Percentiles rank a stretch among this genome's conserved stretches.
Evolutionary conservation across 1,140 invertebrate genomes (phyloP).

Genomic region (Eumeta japonica): DNA sequence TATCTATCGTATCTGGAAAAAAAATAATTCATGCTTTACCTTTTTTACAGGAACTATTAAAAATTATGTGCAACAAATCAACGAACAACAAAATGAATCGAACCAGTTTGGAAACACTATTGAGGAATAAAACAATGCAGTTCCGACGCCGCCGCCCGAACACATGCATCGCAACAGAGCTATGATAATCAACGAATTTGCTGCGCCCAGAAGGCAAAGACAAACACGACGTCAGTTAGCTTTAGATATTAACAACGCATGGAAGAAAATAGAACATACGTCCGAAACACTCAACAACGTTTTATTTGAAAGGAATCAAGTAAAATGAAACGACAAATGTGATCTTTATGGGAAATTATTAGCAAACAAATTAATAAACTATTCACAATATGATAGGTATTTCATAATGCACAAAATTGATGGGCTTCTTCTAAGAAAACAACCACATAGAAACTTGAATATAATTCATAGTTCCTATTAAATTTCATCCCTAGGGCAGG

Average conservation of each 20-base stretch:
- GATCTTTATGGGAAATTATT: slow-evolving; percentile 16
- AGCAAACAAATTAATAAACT: slow-evolving; percentile 19
- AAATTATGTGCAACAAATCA: slow-evolving; percentile 3
- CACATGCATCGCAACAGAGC: background rate
- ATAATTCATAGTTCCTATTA: no score
- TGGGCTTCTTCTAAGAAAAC: no score
- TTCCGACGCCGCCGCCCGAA: background rate
- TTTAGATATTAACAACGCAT: background rate
- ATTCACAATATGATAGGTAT: slow-evolving; percentile 18
- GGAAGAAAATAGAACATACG: no score
- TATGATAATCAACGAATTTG: no score
- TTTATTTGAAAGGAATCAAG: no score
- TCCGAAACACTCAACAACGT: no score
- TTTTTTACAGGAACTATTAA: no score
- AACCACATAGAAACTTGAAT: no score
- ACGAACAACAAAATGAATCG: background rate
- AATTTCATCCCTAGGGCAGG: background rate
- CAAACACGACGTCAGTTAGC: no score
- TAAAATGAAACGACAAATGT: slow-evolving; percentile 8
- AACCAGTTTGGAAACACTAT: background rate
- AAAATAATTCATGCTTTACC: slow-evolving; percentile 3
- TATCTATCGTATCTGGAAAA: slow-evolving; percentile 2
- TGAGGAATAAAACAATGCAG: background rate
- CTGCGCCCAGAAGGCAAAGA: no score
- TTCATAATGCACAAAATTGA: no score